Base-by-base conservation (phyloP, 1,140 invertebrate genomes). In the Dufourea novaeangliae region DNA sequence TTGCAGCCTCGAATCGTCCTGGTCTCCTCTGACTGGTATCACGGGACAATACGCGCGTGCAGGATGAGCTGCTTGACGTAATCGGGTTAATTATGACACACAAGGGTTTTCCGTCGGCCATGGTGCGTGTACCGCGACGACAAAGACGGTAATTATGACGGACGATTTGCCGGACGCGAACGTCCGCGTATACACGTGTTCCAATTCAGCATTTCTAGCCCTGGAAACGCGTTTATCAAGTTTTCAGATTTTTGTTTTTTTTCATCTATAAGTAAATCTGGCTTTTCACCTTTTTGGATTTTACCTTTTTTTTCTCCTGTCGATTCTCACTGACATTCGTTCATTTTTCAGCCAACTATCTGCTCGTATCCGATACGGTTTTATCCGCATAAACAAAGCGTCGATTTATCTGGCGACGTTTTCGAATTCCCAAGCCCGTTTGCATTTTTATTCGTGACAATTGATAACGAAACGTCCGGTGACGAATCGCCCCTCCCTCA, bases 11-110 rank as follows among this genome's bases (percentile, higher is more conserved):
- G 25, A 29, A 14, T 3, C n/a, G 39, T n/a, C 7, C 34, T n/a
- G n/a, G 27, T 29, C 41, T 14, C 1, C 44, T 11, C 14, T n/a
- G 27, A 10, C 27, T 17, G 44, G 14, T 50, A 25, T 12, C 32
- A 12, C 2, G 14, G 12, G n/a, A 54, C 63, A 61, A 62, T 50
- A 39, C 37, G n/a, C 20, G 25, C 14, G 22, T 22, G 62, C 46
- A n/a, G n/a, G n/a, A n/a, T n/a, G n/a, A n/a, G 12, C 20, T 2
- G 22, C 29, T 1, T 17, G 66, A 76, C 80, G 69, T 88, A 90
- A 90, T 88, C 88, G 82, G 85, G 88, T 90, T 88, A 90, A 89
- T 85, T 83, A 84, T 85, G 82, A 89, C 79, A 82, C 84, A 85
- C 81, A 78, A 84, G 68, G 62, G 79, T 87, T 86, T 86, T 83